Evolutionary conservation across 1,140 invertebrate species (phyloP), one percentile per base, ranked within the genome.

Genomic region (Tetramorium simillimum): DNA sequence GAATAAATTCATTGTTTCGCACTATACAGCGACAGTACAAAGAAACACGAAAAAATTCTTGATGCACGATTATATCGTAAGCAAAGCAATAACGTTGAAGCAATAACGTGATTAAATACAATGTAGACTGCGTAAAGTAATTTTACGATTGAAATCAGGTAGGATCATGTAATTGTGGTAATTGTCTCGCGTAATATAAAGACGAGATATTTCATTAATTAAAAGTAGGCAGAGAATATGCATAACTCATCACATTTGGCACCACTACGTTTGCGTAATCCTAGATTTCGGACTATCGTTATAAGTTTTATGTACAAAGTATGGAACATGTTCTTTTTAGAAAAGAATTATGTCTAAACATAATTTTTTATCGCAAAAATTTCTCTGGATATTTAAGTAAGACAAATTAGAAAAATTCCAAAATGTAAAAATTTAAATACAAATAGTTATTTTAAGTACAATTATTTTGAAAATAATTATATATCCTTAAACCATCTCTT

Each of bases 41-140:
- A 80, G 53, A 75, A 84, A 84, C 37, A 12, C 7, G 2, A n/a
- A 14, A 60, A 84, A 75, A 9, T 43, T 28, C 51, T 72, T 56
- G 33, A 49, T 24, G 49, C 51, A 33, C 53, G n/a, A 60, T 21
- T 84, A 60, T 75, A 60, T 5, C 10, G 10, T 75, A 49, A 75
- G 40, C 53, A 60, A 46, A 12, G 28, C n/a, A n/a, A n/a, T n/a
- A n/a, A n/a, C 80, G 51, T 49, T 84, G 67, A 84, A 84, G n/a
- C 51, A 60, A 14, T 49, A 84, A 60, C 24, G 69, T 72, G 67
- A 84, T 84, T 82, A 82, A 84, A 49, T 75, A 60, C 53, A 75
- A 73, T 53, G 40, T 62, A 21, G 3, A 73, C 40, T 33, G n/a
- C n/a, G 21, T 40, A 84, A 82, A 60, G 69, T 60, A 60, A 75